Percentiles rank a stretch among this genome's conserved stretches.
Evolutionary conservation across 2,113 vertebrate genomes (phyloP).

Genomic region (Pelodiscus sinensis): DNA sequence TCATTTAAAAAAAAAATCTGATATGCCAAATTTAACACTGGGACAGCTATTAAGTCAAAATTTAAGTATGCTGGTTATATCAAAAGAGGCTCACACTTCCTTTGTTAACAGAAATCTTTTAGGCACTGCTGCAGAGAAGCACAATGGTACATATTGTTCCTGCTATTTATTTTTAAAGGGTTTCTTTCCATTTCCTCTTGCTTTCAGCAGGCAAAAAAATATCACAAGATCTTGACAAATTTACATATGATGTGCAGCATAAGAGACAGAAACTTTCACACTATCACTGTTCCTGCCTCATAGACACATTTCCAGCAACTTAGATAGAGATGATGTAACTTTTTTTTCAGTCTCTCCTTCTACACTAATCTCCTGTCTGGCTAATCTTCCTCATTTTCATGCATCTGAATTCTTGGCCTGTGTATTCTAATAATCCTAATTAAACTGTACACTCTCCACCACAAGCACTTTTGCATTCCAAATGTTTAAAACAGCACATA

Average conservation of each 20-base stretch:
- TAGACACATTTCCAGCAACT: background rate
- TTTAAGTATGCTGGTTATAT: no score
- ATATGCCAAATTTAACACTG: fast-evolving
- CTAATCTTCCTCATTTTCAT: background rate
- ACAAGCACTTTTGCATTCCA: background rate
- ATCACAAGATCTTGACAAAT: background rate
- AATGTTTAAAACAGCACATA: background rate
- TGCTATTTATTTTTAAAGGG: background rate
- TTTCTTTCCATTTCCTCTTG: background rate
- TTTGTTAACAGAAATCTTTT: fast-evolving
- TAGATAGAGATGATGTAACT: background rate
- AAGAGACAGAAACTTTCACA: background rate
- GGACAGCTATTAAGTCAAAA: fast-evolving
- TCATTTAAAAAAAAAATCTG: fast-evolving
- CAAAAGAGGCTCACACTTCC: fast-evolving
- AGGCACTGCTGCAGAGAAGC: background rate
- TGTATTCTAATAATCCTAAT: no score
- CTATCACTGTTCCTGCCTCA: background rate
- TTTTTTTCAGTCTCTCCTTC: background rate
- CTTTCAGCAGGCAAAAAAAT: background rate
- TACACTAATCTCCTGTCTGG: background rate
- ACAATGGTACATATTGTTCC: background rate
- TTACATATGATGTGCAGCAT: background rate
- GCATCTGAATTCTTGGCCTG: background rate
- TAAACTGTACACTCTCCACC: background rate